phyloP scores from a whole-genome alignment of 2,113 vertebrate species.

The Pseudorasbora parva region DNA sequence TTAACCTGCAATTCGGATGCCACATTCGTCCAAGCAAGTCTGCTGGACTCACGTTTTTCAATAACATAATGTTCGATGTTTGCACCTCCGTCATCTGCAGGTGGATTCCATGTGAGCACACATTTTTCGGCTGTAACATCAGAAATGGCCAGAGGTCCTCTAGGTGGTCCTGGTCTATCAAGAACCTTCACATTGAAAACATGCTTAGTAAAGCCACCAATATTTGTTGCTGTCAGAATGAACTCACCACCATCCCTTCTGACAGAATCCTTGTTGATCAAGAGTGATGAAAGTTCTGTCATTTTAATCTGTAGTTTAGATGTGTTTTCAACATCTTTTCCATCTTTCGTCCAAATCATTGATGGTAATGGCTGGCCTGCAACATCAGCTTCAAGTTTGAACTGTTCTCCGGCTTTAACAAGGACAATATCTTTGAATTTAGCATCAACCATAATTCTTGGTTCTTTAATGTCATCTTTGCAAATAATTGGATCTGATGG shows the following conservation, averaged over 20 bases:
- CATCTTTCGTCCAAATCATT: conserved; percentile 94
- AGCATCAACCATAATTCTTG: conserved; percentile 93
- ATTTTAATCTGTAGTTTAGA: conserved; percentile 89
- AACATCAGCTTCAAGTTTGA: conserved; percentile 95
- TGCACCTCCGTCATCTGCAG: conserved; percentile 91
- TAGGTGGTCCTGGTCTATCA: conserved; percentile 93
- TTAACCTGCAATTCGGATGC: conserved; percentile 85
- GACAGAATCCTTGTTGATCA: conserved; percentile 91
- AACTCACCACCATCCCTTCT: conserved; percentile 92
- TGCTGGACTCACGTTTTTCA: conserved; percentile 97
- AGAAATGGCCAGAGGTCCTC: conserved; percentile 87
- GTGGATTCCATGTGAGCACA: conserved; percentile 88
- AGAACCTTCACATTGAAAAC: conserved; percentile 96
- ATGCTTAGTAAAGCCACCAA: conserved; percentile 95
- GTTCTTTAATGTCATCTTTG: conserved; percentile 92
- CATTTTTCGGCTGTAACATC: conserved; percentile 92
- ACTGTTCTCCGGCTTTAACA: conserved; percentile 91
- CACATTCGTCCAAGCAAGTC: conserved; percentile 93
- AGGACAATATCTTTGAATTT: conserved; percentile 89
- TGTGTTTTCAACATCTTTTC: conserved; percentile 91
- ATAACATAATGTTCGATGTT: conserved; percentile 91
- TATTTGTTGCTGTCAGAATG: conserved; percentile 90
- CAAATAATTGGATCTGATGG: conserved; percentile 91
- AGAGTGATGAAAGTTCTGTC: conserved; percentile 86
- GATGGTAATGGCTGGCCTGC: conserved; percentile 91